Evolutionary conservation across 2,888 invertebrate species (phyloP), one percentile per base, ranked within the genome.

Genomic region (Ichneumoninae sp.): DNA sequence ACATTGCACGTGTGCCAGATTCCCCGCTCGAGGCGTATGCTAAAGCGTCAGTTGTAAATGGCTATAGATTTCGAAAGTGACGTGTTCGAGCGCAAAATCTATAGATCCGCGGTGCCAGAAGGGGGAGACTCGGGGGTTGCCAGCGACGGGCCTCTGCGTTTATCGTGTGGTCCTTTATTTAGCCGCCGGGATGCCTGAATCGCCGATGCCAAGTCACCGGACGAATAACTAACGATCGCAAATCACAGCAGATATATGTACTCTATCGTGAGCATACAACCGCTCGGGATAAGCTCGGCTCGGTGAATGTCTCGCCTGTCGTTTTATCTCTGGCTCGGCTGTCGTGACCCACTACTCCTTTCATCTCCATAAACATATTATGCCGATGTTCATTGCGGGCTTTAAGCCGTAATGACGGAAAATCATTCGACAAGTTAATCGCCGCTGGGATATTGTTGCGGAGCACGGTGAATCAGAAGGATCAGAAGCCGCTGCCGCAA

Each of bases 41-140:
- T 82, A 50, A 82, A 85, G 75, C 70, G 82, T 85, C 85, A 82
- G 85, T 82, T 79, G 85, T 82, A 82, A 82, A 85, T 82, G 71
- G 82, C 71, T 16, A 79, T 79, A 60, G 79, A 82, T 85, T 85
- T 82, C 82, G 85, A 79, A 85, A 85, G 75, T 78, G 82, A 85
- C 74, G 81, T 75, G 63, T 75, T 66, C 70, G 77, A 75, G 79
- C 57, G 63, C 36, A 71, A 76, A 82, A 81, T 81, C 68, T 68
- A 65, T 66, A 70, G 69, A 78, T 78, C 36, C 70, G 60, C 50
- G 57, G 13, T 36, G 33, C 22, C 19, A 63, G 47, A 60, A 63
- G 63, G 30, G 47, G 47, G 69, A 54, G 44, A 22, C 33, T 50
- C 16, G 78, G 57, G 30, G 30, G 57, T 57, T 57, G 57, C n/a